Conservation (phyloP, 2,888 invertebrate genomes). For the Drosophila kokeensis region DNA sequence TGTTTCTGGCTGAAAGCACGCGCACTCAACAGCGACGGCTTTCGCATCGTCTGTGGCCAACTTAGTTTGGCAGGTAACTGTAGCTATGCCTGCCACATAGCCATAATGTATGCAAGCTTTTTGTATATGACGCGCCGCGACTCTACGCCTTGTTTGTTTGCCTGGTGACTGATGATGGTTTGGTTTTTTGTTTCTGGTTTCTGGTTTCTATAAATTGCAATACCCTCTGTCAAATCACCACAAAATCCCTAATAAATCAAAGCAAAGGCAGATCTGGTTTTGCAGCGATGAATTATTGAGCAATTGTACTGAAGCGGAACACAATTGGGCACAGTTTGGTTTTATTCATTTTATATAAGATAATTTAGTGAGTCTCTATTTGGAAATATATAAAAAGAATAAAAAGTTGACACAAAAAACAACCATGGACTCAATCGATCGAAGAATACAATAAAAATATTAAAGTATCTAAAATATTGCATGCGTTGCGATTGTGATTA, state of each 20-base stretch:
- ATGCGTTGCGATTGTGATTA: neutral
- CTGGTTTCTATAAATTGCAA: conserved; percentile 3
- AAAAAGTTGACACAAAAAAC: neutral
- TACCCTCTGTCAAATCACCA: neutral
- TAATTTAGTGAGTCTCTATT: neutral
- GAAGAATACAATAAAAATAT: neutral
- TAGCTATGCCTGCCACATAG: conserved; percentile 17
- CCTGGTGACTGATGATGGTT: conserved; percentile 73
- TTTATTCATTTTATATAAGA: neutral
- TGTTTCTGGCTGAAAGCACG: conserved; percentile 69
- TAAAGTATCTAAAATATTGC: neutral
- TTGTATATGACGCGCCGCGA: conserved; percentile 26
- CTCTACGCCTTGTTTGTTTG: conserved; percentile 52
- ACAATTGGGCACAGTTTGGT: neutral
- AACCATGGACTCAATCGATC: neutral
- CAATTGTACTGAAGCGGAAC: neutral
- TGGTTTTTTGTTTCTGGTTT: conserved; percentile 42
- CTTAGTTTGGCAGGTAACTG: conserved; percentile 24
- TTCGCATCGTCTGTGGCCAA: neutral
- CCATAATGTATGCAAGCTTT: conserved; percentile 61
- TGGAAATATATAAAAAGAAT: neutral
- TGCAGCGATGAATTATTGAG: neutral
- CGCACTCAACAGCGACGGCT: conserved; percentile 33
- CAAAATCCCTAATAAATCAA: conserved; percentile 59
- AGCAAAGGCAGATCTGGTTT: conserved; percentile 7